These are phyloP conservation scores for Acanthosepion lycidas DNA, from an alignment of 2,888 invertebrate species.

Conservation along the genomic window DNA sequence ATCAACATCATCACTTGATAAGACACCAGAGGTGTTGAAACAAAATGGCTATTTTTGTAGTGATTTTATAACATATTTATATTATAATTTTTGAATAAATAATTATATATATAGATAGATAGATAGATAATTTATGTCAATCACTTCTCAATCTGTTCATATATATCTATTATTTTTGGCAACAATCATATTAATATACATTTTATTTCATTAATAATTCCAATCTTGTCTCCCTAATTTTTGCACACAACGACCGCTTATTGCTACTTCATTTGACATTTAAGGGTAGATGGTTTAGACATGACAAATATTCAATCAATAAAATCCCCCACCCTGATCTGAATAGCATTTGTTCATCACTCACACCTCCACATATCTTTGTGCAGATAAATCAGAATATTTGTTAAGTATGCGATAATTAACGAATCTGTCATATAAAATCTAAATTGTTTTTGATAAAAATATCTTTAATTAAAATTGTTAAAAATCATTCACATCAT, in stretches of 20 bases:
- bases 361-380: not conserved
- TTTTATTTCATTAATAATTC: not conserved
- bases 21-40: too few species aligned
- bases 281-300: not conserved
- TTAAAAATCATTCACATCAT: not conserved
- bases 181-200: too few species aligned
- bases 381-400: not conserved
- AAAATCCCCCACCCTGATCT: not conserved
- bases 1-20: too few species aligned
- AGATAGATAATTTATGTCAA: too few species aligned
- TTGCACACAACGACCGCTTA: not conserved
- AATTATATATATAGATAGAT: too few species aligned
- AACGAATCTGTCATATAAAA: not conserved
- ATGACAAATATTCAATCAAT: conserved; percentile 33
- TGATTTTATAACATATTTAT: too few species aligned
- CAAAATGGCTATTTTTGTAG: too few species aligned
- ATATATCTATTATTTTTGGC: too few species aligned
- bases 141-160: too few species aligned
- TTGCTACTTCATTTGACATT: not conserved
- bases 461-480: not conserved
- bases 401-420: not conserved
- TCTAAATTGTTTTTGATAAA: not conserved
- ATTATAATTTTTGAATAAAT: too few species aligned
- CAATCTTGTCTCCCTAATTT: not conserved
- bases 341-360: not conserved